Percentiles rank a stretch among this genome's conserved stretches.
Conservation (phyloP, 2,113 vertebrate genomes). For the Phodopus roborovskii region DNA sequence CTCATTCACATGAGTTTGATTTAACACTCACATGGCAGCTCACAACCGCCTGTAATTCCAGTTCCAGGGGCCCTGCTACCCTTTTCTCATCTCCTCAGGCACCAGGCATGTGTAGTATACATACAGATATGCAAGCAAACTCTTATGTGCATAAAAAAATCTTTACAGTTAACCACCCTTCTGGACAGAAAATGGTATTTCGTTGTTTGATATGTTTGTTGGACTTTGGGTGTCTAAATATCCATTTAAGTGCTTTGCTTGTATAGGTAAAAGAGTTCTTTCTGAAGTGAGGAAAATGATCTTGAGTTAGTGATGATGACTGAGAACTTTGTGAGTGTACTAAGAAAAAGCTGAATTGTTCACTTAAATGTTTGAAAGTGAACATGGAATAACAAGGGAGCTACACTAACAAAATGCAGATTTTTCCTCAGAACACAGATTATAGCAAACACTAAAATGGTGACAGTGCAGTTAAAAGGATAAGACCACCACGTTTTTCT, state of each 20-base stretch:
- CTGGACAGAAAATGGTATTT: conserved; percentile 1
- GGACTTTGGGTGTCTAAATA: background rate
- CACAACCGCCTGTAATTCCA: background rate
- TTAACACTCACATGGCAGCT: background rate
- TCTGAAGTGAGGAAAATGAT: conserved; percentile 12
- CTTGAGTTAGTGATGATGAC: background rate
- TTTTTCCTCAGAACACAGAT: background rate
- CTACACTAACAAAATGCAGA: background rate
- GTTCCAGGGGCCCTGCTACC: background rate
- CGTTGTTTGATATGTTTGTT: conserved; percentile 13
- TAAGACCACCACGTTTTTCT: background rate
- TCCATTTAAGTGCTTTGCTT: conserved; percentile 27
- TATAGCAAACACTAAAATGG: background rate
- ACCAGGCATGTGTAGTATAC: background rate
- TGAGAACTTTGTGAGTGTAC: background rate
- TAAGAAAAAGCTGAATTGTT: background rate
- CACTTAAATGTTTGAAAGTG: background rate
- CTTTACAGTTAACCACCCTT: background rate
- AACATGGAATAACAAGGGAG: background rate
- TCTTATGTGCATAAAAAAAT: background rate
- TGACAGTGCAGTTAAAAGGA: conserved; percentile 22
- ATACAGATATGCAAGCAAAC: background rate
- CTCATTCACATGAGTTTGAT: background rate
- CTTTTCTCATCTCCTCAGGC: background rate
- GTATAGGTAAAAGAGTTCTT: background rate